Evolutionary conservation across 2,888 invertebrate genomes (phyloP).

Genomic region (Caenorhabditis panamensis): DNA sequence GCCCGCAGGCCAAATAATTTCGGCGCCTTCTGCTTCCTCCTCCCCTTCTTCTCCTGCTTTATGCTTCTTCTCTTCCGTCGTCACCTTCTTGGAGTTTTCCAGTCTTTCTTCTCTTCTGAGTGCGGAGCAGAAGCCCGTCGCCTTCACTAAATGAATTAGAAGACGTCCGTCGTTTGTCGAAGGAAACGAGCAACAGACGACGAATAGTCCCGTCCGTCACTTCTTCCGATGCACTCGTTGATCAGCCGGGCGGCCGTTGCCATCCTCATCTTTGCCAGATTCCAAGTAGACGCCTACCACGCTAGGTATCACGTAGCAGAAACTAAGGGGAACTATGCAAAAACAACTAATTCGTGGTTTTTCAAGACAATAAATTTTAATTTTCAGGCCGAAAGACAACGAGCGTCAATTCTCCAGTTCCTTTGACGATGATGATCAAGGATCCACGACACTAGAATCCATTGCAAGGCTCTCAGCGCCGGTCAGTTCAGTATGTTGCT

Average conservation of each 20-base stretch:
- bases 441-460: slow-evolving; percentile 47
- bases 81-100: slow-evolving; percentile 22
- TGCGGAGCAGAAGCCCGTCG: slow-evolving; percentile 10
- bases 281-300: slow-evolving; percentile 31
- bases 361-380: no score
- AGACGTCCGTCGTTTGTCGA: slow-evolving; percentile 24
- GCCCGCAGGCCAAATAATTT: slow-evolving; percentile 59
- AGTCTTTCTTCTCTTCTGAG: slow-evolving; percentile 17
- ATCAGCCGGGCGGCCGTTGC: slow-evolving; percentile 20
- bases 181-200: slow-evolving; percentile 22
- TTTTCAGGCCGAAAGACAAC: slow-evolving; percentile 40
- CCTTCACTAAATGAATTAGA: slow-evolving; percentile 54
- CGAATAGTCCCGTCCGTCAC: slow-evolving; percentile 22
- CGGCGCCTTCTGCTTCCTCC: slow-evolving; percentile 18
- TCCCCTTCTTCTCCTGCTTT: slow-evolving; percentile 8
- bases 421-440: slow-evolving; percentile 33
- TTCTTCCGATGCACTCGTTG: slow-evolving; percentile 38
- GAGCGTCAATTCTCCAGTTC: slow-evolving; percentile 11
- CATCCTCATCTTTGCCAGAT: background rate
- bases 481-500: slow-evolving; percentile 9
- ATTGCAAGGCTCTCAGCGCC: slow-evolving; percentile 49
- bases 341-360: background rate
- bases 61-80: slow-evolving; percentile 8
- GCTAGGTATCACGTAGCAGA: slow-evolving; percentile 54
- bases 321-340: no score